Evolutionary conservation across 2,113 vertebrate species (phyloP).

Genomic region (Lepus americanus): DNA sequence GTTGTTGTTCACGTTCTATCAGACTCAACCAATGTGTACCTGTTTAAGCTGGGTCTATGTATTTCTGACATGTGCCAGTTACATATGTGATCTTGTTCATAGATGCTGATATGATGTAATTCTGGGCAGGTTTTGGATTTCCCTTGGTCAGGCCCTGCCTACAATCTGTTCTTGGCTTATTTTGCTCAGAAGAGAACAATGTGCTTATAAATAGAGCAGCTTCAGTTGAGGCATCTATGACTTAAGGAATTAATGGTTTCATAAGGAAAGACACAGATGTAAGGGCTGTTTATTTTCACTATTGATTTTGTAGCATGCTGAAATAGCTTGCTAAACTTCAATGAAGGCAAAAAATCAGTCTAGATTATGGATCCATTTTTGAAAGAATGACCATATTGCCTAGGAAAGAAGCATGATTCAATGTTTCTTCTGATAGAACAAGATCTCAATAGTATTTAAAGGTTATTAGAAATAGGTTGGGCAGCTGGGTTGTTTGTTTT

Average conservation of each 20-base stretch:
- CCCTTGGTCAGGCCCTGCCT: neutral
- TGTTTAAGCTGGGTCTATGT: neutral
- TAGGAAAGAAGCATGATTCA: neutral
- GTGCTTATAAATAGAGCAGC: neutral
- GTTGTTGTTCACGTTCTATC: neutral
- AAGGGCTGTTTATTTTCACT: neutral
- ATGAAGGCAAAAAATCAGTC: neutral
- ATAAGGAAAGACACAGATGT: neutral
- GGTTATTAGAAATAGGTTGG: neutral
- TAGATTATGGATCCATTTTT: neutral
- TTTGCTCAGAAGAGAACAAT: neutral
- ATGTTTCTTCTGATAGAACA: neutral
- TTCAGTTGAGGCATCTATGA: neutral
- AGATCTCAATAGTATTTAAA: neutral
- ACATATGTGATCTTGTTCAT: neutral
- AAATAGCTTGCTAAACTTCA: neutral
- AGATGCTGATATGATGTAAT: neutral
- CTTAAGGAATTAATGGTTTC: neutral
- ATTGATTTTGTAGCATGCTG: neutral
- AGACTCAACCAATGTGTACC: neutral
- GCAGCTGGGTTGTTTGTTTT: neutral
- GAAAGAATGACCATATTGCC: constrained; percentile 10
- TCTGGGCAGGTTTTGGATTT: constrained; percentile 53
- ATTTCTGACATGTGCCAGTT: neutral
- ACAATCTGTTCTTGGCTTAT: neutral